phyloP scores from a whole-genome alignment of 1,140 invertebrate species.

The Drosophila littoralis region DNA sequence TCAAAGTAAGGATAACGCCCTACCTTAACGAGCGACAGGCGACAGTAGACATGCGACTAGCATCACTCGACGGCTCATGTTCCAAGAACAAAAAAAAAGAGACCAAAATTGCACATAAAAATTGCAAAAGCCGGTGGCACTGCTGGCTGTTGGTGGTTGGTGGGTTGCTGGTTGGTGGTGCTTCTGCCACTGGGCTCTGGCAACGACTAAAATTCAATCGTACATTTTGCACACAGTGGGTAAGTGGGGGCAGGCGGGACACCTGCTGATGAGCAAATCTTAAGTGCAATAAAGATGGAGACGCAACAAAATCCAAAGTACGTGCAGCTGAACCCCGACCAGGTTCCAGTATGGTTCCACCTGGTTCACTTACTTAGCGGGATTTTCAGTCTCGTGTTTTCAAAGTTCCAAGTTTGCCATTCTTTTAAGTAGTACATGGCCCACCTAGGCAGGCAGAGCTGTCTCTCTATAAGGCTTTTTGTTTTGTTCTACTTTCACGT shows the following conservation, averaged over 20 bases:
- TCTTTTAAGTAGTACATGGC: slow-evolving; percentile 77
- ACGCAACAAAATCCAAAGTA: slow-evolving; percentile 75
- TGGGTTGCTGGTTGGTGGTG: slow-evolving; percentile 17
- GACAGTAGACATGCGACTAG: slow-evolving; percentile 50
- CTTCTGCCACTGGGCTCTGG: slow-evolving; percentile 2
- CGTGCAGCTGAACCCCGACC: slow-evolving; percentile 70
- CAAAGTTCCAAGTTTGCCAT: slow-evolving; percentile 70
- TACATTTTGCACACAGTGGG: slow-evolving; percentile 40
- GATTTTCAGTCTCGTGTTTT: slow-evolving; percentile 75
- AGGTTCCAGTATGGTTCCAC: background rate
- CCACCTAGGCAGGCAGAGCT: slow-evolving; percentile 16
- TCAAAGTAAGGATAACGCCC: slow-evolving; percentile 60
- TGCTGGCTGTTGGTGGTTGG: slow-evolving; percentile 26
- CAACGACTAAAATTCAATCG: slow-evolving; percentile 75
- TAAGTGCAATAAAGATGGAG: slow-evolving; percentile 81
- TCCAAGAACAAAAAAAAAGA: slow-evolving; percentile 10
- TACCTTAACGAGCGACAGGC: slow-evolving; percentile 76
- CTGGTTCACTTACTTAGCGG: slow-evolving; percentile 79
- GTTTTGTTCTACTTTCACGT: slow-evolving; percentile 74
- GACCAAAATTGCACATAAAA: slow-evolving; percentile 77
- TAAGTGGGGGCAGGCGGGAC: slow-evolving; percentile 34
- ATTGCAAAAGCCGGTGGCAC: slow-evolving; percentile 64
- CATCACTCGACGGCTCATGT: slow-evolving; percentile 48
- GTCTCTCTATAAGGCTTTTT: slow-evolving; percentile 29
- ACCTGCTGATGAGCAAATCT: slow-evolving; percentile 83